Conservation (phyloP, 1,140 invertebrate species). For the Antheraea mylitta region DNA sequence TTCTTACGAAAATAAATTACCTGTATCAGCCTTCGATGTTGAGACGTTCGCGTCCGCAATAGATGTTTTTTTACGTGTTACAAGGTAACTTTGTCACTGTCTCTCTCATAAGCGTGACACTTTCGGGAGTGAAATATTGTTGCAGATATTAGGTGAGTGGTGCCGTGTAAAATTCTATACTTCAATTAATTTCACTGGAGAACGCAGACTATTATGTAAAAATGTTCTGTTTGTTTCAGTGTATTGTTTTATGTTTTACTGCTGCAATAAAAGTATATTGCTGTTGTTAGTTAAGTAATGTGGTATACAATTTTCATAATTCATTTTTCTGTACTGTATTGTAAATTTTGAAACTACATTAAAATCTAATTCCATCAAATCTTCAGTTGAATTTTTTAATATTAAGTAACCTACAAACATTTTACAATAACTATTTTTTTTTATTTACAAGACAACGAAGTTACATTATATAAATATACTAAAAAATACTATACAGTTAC, state of each 20-base stretch:
- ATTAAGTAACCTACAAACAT: no score
- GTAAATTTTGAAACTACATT: no score
- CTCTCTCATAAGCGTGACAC: slow-evolving; percentile 17
- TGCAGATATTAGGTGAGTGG: slow-evolving; percentile 3
- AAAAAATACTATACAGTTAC: no score
- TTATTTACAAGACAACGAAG: no score
- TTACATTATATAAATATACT: no score
- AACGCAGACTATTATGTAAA: neutral
- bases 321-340: no score
- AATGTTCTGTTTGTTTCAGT: neutral
- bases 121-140: slow-evolving; percentile 17
- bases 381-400: no score
- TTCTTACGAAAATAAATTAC: slow-evolving; percentile 65
- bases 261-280: no score
- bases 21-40: slow-evolving; percentile 40
- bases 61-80: slow-evolving; percentile 23
- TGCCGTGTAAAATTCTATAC: neutral
- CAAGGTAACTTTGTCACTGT: slow-evolving; percentile 32
- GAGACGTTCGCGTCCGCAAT: slow-evolving; percentile 25
- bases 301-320: no score
- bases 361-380: no score
- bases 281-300: no score
- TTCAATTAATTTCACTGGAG: neutral
- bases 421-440: no score
- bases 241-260: neutral